Percentiles rank a stretch among this genome's conserved stretches.
These are phyloP conservation scores for Peromyscus maniculatus DNA, from an alignment of 2,113 vertebrate genomes.

Conservation along the genomic window DNA sequence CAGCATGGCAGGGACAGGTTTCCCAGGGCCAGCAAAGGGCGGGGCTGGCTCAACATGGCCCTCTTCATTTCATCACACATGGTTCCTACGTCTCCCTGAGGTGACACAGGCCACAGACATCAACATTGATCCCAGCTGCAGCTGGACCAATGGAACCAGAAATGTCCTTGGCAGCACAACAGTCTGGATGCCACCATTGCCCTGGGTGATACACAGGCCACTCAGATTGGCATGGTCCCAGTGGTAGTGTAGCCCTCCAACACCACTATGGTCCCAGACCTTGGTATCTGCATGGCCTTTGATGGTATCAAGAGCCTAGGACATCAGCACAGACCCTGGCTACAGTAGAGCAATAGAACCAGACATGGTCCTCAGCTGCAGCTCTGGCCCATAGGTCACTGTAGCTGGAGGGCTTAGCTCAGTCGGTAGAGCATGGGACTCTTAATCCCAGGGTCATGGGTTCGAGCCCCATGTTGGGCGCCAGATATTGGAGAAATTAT, in stretches of 20 bases:
- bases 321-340: too few species aligned
- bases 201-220: too few species aligned
- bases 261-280: too few species aligned
- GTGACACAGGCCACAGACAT: background rate
- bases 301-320: too few species aligned
- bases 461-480: too few species aligned
- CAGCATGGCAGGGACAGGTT: background rate
- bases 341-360: background rate
- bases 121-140: background rate
- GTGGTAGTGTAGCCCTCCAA: too few species aligned
- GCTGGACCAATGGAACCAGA: background rate
- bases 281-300: too few species aligned
- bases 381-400: too few species aligned
- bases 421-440: too few species aligned
- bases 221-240: background rate
- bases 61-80: background rate
- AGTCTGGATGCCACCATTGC: background rate
- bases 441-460: too few species aligned
- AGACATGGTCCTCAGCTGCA: background rate
- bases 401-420: too few species aligned
- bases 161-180: background rate
- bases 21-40: background rate
- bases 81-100: background rate
- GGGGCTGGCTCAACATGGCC: background rate
- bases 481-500: too few species aligned